Base-by-base conservation (phyloP, 30 jellyfish, hydroid and myxozoan genomes). In the Sanderia malayensis region DNA sequence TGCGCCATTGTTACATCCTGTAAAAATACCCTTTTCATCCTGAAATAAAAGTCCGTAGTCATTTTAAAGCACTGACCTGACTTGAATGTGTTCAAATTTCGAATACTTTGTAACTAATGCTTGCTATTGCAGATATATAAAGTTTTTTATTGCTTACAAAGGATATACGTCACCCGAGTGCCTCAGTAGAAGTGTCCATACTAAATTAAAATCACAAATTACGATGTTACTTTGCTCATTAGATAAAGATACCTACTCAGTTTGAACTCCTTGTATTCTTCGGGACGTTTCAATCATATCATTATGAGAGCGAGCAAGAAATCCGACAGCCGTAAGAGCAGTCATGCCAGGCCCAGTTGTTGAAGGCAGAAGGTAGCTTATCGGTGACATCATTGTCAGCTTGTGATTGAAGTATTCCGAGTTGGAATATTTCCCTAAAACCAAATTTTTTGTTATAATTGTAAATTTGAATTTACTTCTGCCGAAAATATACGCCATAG, bases 281-380 rank as follows among this genome's bases (percentile, higher is more conserved):
- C 80, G 22, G 28, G 66, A 9, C 26, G 28, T 55, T 44, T 15
- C 67, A 41, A 68, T 61, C 58, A 68, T 19, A 19, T 68, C 80
- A 31, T 68, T 68, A 61, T 68, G 80, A 1, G 80, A 61, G 15
- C 32, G 46, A 2, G 80, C 80, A 26, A 68, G 25, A 9, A 61
- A 68, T 13, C 25, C 32, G 55, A 68, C 80, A 26, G 47, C 8
- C 46, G 29, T 9, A 31, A 68, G 28, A 2, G 80, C 80, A 17
- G 44, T 58, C 23, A 24, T 52, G 0, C 84, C 84, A 53, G 21
- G 32, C 20, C 59, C 62, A n/a, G 58, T 57, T 21, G 28, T 17
- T 15, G 84, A 72, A 29, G 84, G 84, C 8, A 72, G 24, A 2
- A 72, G 23, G 59, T 57, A 72, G 30, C 74, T 71, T 28, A 72